Conservation (phyloP, 2,888 invertebrate genomes). For the Psococerastis gibbosa region DNA sequence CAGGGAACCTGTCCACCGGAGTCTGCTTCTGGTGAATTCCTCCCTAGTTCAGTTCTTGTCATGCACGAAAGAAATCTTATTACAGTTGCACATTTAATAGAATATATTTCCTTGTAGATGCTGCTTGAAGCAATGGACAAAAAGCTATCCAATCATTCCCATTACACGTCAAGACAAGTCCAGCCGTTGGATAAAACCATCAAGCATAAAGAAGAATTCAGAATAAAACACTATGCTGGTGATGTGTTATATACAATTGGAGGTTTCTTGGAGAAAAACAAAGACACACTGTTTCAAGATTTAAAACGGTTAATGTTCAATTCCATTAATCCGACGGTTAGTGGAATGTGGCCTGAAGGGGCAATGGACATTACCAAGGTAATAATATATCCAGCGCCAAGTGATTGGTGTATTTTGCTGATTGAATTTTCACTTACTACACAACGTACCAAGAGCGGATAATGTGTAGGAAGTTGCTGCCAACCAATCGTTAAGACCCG, state of each 20-base stretch:
- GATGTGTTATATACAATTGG: constrained; percentile 80
- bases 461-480: too few species aligned
- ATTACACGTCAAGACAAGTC: constrained; percentile 75
- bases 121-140: constrained; percentile 86
- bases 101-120: constrained; percentile 31
- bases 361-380: constrained; percentile 70
- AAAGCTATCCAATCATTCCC: constrained; percentile 64
- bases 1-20: too few species aligned
- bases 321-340: constrained; percentile 57
- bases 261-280: constrained; percentile 95
- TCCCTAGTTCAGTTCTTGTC: too few species aligned
- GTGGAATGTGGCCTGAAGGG: constrained; percentile 94
- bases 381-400: too few species aligned
- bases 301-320: constrained; percentile 81
- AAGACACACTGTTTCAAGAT: constrained; percentile 90
- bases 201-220: constrained; percentile 58
- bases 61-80: not conserved
- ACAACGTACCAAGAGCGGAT: too few species aligned
- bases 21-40: too few species aligned
- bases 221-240: constrained; percentile 86
- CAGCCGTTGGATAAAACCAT: constrained; percentile 65
- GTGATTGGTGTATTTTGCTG: too few species aligned
- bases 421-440: too few species aligned
- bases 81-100: constrained; percentile 23
- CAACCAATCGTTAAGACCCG: too few species aligned